Conservation (phyloP, 2,797 vertebrate species). For the Amazonetta brasiliensis region DNA sequence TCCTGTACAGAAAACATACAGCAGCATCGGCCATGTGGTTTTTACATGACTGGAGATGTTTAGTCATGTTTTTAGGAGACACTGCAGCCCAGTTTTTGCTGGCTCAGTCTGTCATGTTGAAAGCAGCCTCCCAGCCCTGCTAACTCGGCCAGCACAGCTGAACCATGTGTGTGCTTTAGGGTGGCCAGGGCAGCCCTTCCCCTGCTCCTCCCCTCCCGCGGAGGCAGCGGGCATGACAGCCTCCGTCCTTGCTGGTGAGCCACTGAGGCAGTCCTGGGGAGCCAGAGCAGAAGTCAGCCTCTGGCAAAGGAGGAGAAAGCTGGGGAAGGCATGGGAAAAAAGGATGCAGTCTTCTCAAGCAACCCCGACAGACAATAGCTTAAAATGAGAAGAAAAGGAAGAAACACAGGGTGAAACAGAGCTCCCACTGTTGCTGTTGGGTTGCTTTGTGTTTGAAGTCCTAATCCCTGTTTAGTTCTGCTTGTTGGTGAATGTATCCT, state of each 20-base stretch:
- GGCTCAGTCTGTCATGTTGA: constrained; percentile 29
- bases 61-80: constrained; percentile 44
- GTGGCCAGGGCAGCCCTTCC: background rate
- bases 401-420: background rate
- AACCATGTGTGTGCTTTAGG: background rate
- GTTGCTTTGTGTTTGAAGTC: background rate
- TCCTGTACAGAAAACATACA: constrained; percentile 24
- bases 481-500: background rate
- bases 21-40: background rate
- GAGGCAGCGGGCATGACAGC: fast-evolving
- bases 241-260: background rate
- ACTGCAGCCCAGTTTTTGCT: constrained; percentile 11
- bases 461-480: background rate
- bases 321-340: background rate
- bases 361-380: background rate
- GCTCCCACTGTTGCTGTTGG: background rate
- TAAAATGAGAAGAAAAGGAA: background rate
- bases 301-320: background rate
- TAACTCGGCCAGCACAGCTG: background rate
- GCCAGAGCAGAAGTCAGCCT: background rate
- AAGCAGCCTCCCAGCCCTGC: constrained; percentile 9
- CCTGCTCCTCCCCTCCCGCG: background rate
- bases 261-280: background rate
- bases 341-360: background rate
- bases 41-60: constrained; percentile 54